These are phyloP conservation scores for Chlorops oryzae DNA, from an alignment of 1,140 invertebrate species.

Conservation along the genomic window DNA sequence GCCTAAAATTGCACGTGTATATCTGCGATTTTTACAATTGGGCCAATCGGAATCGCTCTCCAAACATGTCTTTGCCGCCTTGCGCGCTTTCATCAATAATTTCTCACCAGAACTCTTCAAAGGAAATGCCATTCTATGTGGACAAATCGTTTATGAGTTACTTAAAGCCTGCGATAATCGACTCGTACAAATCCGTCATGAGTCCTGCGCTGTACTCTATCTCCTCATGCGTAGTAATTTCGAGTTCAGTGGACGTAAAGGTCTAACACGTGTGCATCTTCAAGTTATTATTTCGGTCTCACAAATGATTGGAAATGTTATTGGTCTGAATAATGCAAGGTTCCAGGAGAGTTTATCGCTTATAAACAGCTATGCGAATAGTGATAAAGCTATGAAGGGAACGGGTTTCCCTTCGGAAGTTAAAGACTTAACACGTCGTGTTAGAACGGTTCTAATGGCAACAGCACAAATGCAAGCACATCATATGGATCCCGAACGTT, in stretches of 20 bases:
- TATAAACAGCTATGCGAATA: slow-evolving; percentile 87
- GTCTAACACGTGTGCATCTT: slow-evolving; percentile 77
- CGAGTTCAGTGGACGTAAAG: slow-evolving; percentile 76
- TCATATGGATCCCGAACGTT: slow-evolving; percentile 82
- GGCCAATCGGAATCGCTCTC: slow-evolving; percentile 86
- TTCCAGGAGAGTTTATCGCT: slow-evolving; percentile 88
- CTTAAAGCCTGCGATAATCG: slow-evolving; percentile 75
- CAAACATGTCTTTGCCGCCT: slow-evolving; percentile 83
- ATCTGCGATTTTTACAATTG: slow-evolving; percentile 78
- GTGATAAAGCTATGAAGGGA: slow-evolving; percentile 89
- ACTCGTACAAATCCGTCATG: slow-evolving; percentile 71
- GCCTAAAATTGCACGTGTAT: slow-evolving; percentile 73
- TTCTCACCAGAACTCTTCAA: slow-evolving; percentile 75
- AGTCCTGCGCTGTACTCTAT: slow-evolving; percentile 85
- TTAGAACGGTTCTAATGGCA: slow-evolving; percentile 88
- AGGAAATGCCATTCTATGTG: slow-evolving; percentile 78
- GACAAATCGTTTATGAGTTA: slow-evolving; percentile 75
- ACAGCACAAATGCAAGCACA: slow-evolving; percentile 87
- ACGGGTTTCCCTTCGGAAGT: slow-evolving; percentile 83
- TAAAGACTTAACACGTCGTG: slow-evolving; percentile 84
- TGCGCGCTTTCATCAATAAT: slow-evolving; percentile 87
- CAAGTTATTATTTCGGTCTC: slow-evolving; percentile 90
- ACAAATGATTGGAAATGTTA: slow-evolving; percentile 79
- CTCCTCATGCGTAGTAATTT: slow-evolving; percentile 89
- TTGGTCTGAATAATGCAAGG: slow-evolving; percentile 77